phyloP scores from a whole-genome alignment of 2,888 invertebrate species.

The Ophion obscuratus region DNA sequence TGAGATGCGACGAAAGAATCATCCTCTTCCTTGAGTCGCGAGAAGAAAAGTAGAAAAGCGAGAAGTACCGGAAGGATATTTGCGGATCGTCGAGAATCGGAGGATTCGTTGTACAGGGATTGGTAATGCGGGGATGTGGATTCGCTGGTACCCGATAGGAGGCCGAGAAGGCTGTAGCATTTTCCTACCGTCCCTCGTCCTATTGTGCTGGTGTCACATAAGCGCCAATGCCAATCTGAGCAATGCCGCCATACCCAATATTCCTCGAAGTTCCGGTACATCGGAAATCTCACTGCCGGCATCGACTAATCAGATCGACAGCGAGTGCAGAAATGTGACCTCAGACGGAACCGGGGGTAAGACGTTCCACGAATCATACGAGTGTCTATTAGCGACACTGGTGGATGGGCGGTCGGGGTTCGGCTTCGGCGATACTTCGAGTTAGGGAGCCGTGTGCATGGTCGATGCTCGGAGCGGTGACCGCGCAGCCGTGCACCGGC shows the following conservation, averaged over 20 bases:
- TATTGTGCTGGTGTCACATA: conserved; percentile 76
- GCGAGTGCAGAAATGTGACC: conserved; percentile 81
- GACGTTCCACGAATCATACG: neutral
- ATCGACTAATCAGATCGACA: conserved; percentile 73
- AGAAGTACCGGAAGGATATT: conserved; percentile 2
- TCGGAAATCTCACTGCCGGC: conserved; percentile 82
- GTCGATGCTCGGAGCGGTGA: no score
- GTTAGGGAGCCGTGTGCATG: no score
- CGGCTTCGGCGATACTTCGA: no score
- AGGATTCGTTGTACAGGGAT: conserved; percentile 52
- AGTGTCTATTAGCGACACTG: neutral
- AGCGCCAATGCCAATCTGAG: conserved; percentile 80
- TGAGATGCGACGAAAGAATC: conserved; percentile 54
- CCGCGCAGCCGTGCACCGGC: no score
- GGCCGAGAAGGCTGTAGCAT: conserved; percentile 81
- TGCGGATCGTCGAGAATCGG: conserved; percentile 22
- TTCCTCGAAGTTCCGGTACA: conserved; percentile 76
- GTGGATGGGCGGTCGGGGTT: no score
- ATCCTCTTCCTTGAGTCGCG: conserved; percentile 2
- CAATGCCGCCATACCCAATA: conserved; percentile 83
- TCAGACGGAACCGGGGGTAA: conserved; percentile 77
- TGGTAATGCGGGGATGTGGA: conserved; percentile 84
- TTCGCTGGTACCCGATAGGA: conserved; percentile 80
- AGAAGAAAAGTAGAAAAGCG: conserved; percentile 18
- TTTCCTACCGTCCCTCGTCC: conserved; percentile 77